A percentile compares a stretch with the other conserved stretches of the same genome.
These are phyloP conservation scores for Xanthia icteritia DNA, from an alignment of 2,888 invertebrate species.

Conservation along the genomic window DNA sequence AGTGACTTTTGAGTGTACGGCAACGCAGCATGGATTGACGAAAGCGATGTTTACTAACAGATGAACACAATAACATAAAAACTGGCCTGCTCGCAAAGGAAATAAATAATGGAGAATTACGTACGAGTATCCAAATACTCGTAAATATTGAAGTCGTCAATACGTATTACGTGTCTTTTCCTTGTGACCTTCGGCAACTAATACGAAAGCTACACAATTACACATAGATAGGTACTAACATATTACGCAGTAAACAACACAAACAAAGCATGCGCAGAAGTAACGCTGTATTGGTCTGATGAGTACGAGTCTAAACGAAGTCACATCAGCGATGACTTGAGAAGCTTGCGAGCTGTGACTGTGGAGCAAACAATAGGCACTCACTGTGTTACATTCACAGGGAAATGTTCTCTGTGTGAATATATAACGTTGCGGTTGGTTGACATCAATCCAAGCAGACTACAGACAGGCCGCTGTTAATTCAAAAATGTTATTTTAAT, in stretches of 20 bases:
- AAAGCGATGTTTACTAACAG: slow-evolving; percentile 80
- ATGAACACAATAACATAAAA: slow-evolving; percentile 60
- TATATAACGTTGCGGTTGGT: slow-evolving; percentile 59
- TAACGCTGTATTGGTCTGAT: slow-evolving; percentile 15
- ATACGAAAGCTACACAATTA: slow-evolving; percentile 42
- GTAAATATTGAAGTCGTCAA: slow-evolving; percentile 45
- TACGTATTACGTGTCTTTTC: slow-evolving; percentile 50
- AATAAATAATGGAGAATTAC: slow-evolving; percentile 23
- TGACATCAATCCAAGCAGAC: slow-evolving; percentile 57
- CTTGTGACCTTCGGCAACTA: slow-evolving; percentile 49
- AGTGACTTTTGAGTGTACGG: slow-evolving; percentile 69
- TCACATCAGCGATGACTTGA: slow-evolving; percentile 35
- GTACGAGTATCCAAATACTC: slow-evolving; percentile 22
- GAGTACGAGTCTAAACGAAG: slow-evolving; percentile 31
- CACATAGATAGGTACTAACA: slow-evolving; percentile 4
- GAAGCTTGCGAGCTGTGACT: slow-evolving; percentile 38
- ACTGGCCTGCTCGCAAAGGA: slow-evolving; percentile 19
- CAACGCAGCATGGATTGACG: slow-evolving; percentile 66
- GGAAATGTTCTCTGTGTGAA: slow-evolving; percentile 65
- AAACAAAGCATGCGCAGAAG: slow-evolving; percentile 31
- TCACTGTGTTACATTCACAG: slow-evolving; percentile 58
- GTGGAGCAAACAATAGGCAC: slow-evolving; percentile 53
- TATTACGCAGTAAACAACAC: slow-evolving; percentile 27
- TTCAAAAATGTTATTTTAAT: slow-evolving; percentile 1
- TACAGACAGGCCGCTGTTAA: slow-evolving; percentile 25